A percentile compares a stretch with the other conserved stretches of the same genome.
phyloP scores from a whole-genome alignment of 2,113 vertebrate species.

The Columba livia region DNA sequence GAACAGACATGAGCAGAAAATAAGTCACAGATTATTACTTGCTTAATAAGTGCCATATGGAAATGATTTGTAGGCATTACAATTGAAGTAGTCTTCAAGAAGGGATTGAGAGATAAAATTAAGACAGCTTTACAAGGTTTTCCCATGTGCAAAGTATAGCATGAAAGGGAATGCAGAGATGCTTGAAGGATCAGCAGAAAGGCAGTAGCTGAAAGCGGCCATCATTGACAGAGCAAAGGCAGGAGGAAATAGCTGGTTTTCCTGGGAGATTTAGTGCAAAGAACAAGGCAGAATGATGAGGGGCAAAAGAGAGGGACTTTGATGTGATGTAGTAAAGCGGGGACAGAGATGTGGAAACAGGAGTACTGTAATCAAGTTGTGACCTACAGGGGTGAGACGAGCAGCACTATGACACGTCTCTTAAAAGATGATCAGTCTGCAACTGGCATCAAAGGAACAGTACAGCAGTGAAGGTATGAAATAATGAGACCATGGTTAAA shows the following conservation, averaged over 20 bases:
- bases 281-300: not conserved
- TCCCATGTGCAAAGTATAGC: not conserved
- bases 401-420: not conserved
- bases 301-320: not conserved
- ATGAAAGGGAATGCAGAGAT: not conserved
- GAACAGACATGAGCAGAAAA: not conserved
- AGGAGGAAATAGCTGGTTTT: not conserved
- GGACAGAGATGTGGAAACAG: not conserved
- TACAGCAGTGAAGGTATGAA: not conserved
- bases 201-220: not conserved
- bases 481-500: not conserved
- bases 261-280: not conserved
- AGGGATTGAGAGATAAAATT: constrained; percentile 15
- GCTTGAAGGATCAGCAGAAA: not conserved
- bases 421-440: not conserved
- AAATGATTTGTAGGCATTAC: constrained; percentile 24
- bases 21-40: constrained; percentile 17
- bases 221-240: not conserved
- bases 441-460: not conserved
- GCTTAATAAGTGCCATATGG: not conserved
- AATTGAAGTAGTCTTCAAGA: not conserved
- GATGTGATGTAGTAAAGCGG: not conserved
- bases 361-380: not conserved
- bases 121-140: constrained; percentile 19
- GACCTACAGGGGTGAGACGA: not conserved